Base-by-base conservation (phyloP, 2,888 invertebrate species). In the Leptinotarsa juncta region DNA sequence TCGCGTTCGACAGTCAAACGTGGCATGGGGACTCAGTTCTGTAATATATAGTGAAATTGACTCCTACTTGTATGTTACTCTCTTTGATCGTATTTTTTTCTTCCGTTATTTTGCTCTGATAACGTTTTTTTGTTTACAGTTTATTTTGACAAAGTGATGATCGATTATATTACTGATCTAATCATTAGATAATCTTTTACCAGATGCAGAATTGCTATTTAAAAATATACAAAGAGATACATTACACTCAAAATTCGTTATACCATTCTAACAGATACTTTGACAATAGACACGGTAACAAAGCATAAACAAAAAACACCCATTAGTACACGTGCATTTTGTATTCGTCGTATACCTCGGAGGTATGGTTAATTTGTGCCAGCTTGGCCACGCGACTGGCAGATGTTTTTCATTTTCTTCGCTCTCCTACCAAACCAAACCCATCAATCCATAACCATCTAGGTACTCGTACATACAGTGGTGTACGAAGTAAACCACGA, bases 371-470 rank as follows among this genome's bases (percentile, higher is more conserved):
- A 69, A 69, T 69, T 71, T 55, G 48, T 53, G 65, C n/a, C 76
- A 53, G 70, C 48, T 57, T 73, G 72, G 78, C 77, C 81, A 81
- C 81, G 78, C 80, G 81, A 80, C 81, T 70, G 71, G 70, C 81
- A 81, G 79, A 79, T 81, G 81, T 77, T 78, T 71, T 26, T 74
- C 18, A 48, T 72, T 71, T 26, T 74, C 23, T 53, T 72, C 15
- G 20, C 20, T 70, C 73, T 26, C 57, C 66, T 70, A 62, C 62
- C 16, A 42, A 32, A 62, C 65, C 57, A 48, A 62, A 62, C 62
- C 12, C 50, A 42, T 65, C 20, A 53, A 57, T 57, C 26, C n/a
- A 60, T 51, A 53, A 67, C 70, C 65, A 73, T 42, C n/a, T 62
- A 32, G n/a, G 32, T 62, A 32, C 7, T 10, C 32, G 32, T 32